phyloP scores from a whole-genome alignment of 2,113 vertebrate species.

The Bubo blakistoni region DNA sequence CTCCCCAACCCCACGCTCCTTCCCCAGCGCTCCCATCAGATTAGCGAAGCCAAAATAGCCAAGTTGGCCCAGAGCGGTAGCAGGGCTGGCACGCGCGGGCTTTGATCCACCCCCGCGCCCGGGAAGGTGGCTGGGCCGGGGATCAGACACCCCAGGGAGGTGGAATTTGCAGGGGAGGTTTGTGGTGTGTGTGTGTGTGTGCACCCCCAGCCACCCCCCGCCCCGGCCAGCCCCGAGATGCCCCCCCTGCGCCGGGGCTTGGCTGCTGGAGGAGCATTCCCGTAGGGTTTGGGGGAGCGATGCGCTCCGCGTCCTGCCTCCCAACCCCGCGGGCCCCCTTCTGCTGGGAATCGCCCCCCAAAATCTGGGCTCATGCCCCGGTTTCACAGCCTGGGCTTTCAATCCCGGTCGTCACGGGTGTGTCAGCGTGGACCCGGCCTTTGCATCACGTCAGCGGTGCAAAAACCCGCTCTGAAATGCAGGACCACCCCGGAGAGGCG shows the following conservation, averaged over 20 bases:
- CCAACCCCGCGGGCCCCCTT: rapidly evolving
- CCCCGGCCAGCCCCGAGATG: not conserved
- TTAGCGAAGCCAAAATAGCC: not conserved
- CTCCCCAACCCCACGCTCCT: not conserved
- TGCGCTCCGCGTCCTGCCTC: rapidly evolving
- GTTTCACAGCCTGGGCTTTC: not conserved
- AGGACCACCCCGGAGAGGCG: not conserved
- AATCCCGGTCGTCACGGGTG: rapidly evolving
- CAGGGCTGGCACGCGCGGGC: conserved; percentile 28
- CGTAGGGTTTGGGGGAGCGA: rapidly evolving
- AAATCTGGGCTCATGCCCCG: rapidly evolving
- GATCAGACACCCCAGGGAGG: conserved; percentile 34
- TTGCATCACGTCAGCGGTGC: rapidly evolving
- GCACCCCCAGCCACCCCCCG: not conserved
- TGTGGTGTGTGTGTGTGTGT: rapidly evolving
- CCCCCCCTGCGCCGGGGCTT: rapidly evolving
- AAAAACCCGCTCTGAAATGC: rapidly evolving
- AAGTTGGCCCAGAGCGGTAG: not conserved
- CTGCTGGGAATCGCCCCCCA: rapidly evolving
- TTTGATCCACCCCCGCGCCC: conserved; percentile 34
- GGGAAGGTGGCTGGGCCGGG: not conserved
- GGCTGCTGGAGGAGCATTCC: not conserved
- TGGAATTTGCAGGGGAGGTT: conserved; percentile 10
- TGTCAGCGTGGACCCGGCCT: rapidly evolving
- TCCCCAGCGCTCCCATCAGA: conserved; percentile 15